Evolutionary conservation across 2,888 invertebrate species (phyloP).

Genomic region (Calameuta pallipes): DNA sequence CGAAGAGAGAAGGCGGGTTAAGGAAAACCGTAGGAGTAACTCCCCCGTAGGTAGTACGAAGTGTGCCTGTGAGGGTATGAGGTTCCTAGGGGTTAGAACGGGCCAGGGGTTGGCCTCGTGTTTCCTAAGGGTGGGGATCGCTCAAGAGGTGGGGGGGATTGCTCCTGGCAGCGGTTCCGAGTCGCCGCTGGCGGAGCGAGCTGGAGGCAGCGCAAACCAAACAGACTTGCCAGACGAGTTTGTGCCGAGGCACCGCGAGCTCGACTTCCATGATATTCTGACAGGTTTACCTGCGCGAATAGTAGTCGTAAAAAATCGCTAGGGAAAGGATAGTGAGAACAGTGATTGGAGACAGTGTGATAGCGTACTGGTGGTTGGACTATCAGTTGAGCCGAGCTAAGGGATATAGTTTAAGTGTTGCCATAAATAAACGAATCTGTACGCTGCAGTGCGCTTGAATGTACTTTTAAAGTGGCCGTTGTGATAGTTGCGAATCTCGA

Average conservation of each 20-base stretch:
- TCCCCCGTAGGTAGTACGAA: constrained; percentile 46
- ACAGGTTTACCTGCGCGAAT: neutral
- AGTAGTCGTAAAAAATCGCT: neutral
- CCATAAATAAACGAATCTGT: neutral
- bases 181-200: constrained; percentile 39
- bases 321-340: neutral
- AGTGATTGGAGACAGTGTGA: neutral
- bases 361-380: neutral
- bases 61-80: constrained; percentile 46
- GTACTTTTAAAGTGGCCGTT: neutral
- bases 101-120: constrained; percentile 61
- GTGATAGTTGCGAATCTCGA: neutral
- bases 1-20: constrained; percentile 53
- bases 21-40: constrained; percentile 62
- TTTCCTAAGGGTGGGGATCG: constrained; percentile 44
- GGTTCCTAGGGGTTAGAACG: constrained; percentile 45
- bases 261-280: constrained; percentile 10
- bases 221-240: constrained; percentile 62
- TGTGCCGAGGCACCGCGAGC: constrained; percentile 55
- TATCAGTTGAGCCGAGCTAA: neutral
- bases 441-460: neutral
- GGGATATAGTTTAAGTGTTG: neutral
- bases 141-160: constrained; percentile 31
- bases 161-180: constrained; percentile 35
- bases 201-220: constrained; percentile 49